Evolutionary conservation across 2,888 invertebrate genomes (phyloP), one percentile per base, ranked within the genome.

Genomic region (Digitonthophagus gazella): DNA sequence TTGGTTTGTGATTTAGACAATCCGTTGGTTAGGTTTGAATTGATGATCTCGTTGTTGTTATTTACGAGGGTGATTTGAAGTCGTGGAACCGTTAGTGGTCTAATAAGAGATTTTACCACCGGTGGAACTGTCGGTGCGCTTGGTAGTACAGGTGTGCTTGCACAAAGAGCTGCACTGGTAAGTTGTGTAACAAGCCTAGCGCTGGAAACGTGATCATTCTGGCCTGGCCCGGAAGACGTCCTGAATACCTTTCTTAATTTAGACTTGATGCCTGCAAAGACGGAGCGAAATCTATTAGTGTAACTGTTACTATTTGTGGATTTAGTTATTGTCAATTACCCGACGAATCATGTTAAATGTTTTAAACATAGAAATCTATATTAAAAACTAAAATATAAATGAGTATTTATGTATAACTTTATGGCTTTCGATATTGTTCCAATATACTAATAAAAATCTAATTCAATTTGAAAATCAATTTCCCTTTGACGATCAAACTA

Each of bases 121-220:
- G 86, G 85, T n/a, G 87, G 84, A 1, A 85, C 82, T 19, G 79
- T 79, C n/a, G 82, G 81, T 44, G 84, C 83, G 56, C 85, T 84
- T 15, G 88, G 88, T 71, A 88, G 82, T 20, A 86, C 87, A 1
- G 88, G 87, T 67, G 86, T 86, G 75, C 86, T 87, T 54, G 87
- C 88, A 78, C 88, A 88, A 11, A 88, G 81, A 0, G 88, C 88
- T 0, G 88, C 88, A 65, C 85, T 85, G 16, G 88, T 88, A 66
- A 88, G 79, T 75, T 88, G 88, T 15, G 86, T 85, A 19, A 87
- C 86, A 68, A 87, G 75, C 11, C 85, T 82, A 71, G 85, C 84
- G 74, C 82, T 84, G 66, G 83, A 83, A 68, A 78, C 77, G 15
- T 77, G 74, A 72, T 85, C 83, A 57, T 76, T 76, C 70, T 76